These are phyloP conservation scores for Neria commutata DNA, from an alignment of 2,888 invertebrate genomes.

Conservation along the genomic window DNA sequence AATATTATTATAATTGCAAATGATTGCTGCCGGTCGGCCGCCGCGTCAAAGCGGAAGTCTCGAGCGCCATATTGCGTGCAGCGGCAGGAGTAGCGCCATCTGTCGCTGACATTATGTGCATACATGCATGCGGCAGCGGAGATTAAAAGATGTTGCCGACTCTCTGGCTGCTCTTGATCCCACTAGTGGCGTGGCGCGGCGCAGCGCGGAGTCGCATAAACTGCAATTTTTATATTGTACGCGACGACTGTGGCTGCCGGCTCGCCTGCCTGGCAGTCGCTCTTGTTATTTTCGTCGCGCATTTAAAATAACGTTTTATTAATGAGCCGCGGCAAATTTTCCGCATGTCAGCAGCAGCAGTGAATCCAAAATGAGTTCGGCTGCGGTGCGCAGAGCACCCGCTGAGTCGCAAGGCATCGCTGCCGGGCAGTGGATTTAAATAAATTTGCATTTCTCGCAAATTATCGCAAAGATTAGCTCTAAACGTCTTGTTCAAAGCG, in stretches of 20 bases:
- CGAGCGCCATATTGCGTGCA: not conserved
- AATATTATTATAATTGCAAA: not conserved
- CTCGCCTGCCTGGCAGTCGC: not conserved
- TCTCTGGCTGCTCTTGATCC: not conserved
- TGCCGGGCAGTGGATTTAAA: too few relatives aligned
- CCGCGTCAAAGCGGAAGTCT: constrained; percentile 2
- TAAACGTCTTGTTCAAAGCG: too few relatives aligned
- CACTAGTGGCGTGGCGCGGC: not conserved
- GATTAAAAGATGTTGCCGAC: not conserved
- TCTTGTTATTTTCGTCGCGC: not conserved
- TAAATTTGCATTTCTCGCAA: too few relatives aligned
- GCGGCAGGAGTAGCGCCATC: constrained; percentile 42
- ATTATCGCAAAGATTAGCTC: too few relatives aligned
- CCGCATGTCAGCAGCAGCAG: not conserved
- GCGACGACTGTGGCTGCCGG: not conserved
- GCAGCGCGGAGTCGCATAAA: not conserved
- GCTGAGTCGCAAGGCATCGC: too few relatives aligned
- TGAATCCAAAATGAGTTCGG: too few relatives aligned
- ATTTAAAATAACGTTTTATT: not conserved
- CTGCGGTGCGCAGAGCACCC: too few relatives aligned
- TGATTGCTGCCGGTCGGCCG: not conserved
- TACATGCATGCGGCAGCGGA: too few relatives aligned
- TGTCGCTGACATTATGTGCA: constrained; percentile 38
- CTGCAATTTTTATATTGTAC: not conserved
- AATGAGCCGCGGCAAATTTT: not conserved